Evolutionary conservation across 2,888 invertebrate genomes (phyloP).

Genomic region (Oligia latruncula): DNA sequence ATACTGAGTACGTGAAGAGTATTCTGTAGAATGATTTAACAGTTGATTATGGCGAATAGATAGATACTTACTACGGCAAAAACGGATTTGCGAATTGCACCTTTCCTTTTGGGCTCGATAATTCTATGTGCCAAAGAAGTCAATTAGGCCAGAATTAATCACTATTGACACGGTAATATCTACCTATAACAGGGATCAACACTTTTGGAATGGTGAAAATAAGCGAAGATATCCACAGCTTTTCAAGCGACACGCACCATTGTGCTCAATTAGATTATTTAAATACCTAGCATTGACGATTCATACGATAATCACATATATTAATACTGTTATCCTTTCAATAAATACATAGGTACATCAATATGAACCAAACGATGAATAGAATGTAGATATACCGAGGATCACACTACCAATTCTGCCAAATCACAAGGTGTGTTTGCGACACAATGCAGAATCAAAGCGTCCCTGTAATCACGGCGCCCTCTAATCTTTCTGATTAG

Average conservation of each 20-base stretch:
- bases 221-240: neutral
- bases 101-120: neutral
- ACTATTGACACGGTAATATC: neutral
- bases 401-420: conserved; percentile 41
- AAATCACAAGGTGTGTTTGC: conserved; percentile 62
- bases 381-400: conserved; percentile 18
- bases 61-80: neutral
- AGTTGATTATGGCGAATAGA: neutral
- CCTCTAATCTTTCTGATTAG: conserved; percentile 58
- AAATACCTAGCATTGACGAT: neutral
- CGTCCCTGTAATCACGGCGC: conserved; percentile 54
- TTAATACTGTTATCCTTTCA: neutral
- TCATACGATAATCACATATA: neutral
- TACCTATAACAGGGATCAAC: neutral
- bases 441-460: conserved; percentile 64
- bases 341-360: conserved; percentile 13
- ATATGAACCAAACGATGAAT: conserved; percentile 29
- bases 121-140: neutral
- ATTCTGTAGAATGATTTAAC: neutral
- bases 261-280: neutral
- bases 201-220: neutral
- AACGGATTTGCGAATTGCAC: neutral
- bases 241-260: neutral
- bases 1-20: conserved; percentile 8
- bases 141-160: neutral